phyloP scores from a whole-genome alignment of 1,140 invertebrate species.

The Melitaea cinxia region DNA sequence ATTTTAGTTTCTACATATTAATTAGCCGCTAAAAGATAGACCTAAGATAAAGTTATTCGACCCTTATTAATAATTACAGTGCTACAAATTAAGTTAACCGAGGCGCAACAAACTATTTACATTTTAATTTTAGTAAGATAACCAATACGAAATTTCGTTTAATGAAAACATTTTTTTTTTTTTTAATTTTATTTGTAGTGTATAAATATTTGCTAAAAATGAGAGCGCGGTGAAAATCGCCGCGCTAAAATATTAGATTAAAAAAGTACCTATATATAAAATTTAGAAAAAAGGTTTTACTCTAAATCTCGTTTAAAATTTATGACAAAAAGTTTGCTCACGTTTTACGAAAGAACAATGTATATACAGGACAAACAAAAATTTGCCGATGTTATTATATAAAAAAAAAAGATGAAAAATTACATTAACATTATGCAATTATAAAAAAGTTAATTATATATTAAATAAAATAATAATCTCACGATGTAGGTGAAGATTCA shows the following conservation, averaged over 20 bases:
- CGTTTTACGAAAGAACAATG: too few relatives aligned
- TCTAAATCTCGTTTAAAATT: too few relatives aligned
- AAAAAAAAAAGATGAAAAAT: too few relatives aligned
- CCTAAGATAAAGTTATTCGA: not conserved
- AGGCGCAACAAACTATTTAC: not conserved
- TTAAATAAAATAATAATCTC: too few relatives aligned
- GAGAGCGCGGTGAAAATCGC: not conserved
- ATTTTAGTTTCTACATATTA: not conserved
- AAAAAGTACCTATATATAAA: not conserved
- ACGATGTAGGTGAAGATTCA: not conserved
- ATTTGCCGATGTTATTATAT: too few relatives aligned
- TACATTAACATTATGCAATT: too few relatives aligned
- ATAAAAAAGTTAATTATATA: too few relatives aligned
- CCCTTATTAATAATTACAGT: not conserved
- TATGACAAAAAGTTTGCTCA: too few relatives aligned
- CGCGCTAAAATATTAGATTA: too few relatives aligned
- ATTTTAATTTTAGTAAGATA: not conserved
- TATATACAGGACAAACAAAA: too few relatives aligned
- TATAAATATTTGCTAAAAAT: not conserved
- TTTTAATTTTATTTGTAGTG: not conserved
- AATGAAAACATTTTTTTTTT: not conserved
- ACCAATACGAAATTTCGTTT: not conserved
- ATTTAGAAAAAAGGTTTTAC: not conserved
- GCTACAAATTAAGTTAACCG: not conserved
- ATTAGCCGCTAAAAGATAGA: not conserved